Conservation (phyloP, 2,113 vertebrate species). For the Ivindomyrus marchei region DNA sequence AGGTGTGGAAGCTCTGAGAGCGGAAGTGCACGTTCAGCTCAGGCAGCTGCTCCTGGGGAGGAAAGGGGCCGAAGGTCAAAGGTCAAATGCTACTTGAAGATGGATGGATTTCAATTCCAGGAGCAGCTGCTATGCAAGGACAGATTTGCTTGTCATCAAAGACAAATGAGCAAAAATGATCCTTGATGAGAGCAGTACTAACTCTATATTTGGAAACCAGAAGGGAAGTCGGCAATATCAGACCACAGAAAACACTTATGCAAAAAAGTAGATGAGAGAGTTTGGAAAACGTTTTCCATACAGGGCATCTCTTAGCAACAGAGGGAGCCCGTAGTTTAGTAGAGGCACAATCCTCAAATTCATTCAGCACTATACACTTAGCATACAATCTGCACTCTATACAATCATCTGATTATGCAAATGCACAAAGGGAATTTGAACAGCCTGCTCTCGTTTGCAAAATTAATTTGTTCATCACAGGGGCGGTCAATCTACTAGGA, state of each 20-base stretch:
- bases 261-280: background rate
- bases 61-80: background rate
- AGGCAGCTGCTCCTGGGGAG: conserved; percentile 79
- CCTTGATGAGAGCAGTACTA: background rate
- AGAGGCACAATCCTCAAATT: background rate
- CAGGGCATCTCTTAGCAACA: background rate
- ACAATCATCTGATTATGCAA: background rate
- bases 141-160: background rate
- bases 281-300: background rate
- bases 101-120: background rate
- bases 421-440: background rate
- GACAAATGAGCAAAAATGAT: background rate
- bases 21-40: conserved; percentile 92
- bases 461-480: background rate
- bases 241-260: background rate
- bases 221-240: background rate
- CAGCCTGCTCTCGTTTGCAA: background rate
- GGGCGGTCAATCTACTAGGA: background rate
- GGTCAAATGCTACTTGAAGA: background rate
- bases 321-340: background rate
- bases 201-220: background rate
- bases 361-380: background rate
- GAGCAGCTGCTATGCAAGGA: background rate
- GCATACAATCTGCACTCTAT: background rate
- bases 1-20: conserved; percentile 94